These are phyloP conservation scores for Chromoteleia sp. DNA, from an alignment of 2,888 invertebrate species.

Conservation along the genomic window DNA sequence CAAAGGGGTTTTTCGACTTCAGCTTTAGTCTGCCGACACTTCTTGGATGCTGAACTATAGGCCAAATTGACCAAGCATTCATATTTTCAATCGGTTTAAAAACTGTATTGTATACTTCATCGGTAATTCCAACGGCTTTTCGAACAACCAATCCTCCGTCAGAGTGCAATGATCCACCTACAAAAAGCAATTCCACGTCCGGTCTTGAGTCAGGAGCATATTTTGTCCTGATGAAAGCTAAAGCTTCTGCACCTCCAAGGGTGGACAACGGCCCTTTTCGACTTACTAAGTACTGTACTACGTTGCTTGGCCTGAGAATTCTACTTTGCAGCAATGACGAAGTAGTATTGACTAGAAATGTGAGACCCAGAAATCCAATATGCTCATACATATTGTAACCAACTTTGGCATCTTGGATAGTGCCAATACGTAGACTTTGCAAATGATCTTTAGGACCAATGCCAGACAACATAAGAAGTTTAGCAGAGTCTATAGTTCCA, in stretches of 20 bases:
- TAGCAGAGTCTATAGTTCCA: slow-evolving; percentile 92
- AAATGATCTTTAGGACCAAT: slow-evolving; percentile 88
- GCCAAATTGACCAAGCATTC: slow-evolving; percentile 87
- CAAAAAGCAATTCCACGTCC: slow-evolving; percentile 85
- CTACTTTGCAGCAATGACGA: slow-evolving; percentile 85
- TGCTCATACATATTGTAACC: slow-evolving; percentile 90
- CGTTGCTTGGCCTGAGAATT: slow-evolving; percentile 75
- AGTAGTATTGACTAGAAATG: slow-evolving; percentile 87
- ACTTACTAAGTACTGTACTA: slow-evolving; percentile 81
- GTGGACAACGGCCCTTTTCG: slow-evolving; percentile 82
- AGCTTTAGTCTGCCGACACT: slow-evolving; percentile 89
- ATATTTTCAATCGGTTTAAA: slow-evolving; percentile 84
- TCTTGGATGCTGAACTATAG: slow-evolving; percentile 90
- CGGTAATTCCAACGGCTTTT: slow-evolving; percentile 80
- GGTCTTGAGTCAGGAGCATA: slow-evolving; percentile 81
- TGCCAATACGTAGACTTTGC: slow-evolving; percentile 86
- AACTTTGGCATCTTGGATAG: slow-evolving; percentile 88
- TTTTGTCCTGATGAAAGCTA: slow-evolving; percentile 84
- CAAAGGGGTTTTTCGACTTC: slow-evolving; percentile 89
- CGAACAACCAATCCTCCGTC: slow-evolving; percentile 84
- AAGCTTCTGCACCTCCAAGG: slow-evolving; percentile 84
- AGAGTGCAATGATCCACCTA: slow-evolving; percentile 85
- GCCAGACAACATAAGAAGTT: slow-evolving; percentile 89
- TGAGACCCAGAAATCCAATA: slow-evolving; percentile 88
- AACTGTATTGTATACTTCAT: slow-evolving; percentile 83